phyloP scores from a whole-genome alignment of 2,888 invertebrate species.

The Muschampia plurimacula region DNA sequence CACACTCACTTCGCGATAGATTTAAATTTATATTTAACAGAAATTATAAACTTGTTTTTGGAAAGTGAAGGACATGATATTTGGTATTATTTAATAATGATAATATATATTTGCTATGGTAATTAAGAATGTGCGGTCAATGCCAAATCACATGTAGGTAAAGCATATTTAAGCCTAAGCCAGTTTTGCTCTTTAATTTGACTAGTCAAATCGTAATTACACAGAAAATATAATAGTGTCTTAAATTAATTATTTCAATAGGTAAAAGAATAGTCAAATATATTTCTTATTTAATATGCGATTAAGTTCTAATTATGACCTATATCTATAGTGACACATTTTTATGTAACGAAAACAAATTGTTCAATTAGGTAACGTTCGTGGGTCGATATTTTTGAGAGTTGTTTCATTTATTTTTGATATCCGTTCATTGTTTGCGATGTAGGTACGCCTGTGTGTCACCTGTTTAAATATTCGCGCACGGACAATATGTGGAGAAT shows the following conservation, averaged over 20 bases:
- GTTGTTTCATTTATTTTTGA: slow-evolving; percentile 20
- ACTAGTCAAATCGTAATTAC: neutral
- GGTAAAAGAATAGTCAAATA: too few species aligned
- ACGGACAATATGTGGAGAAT: slow-evolving; percentile 47
- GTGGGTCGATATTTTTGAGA: slow-evolving; percentile 8
- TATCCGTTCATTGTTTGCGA: slow-evolving; percentile 20
- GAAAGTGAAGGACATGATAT: slow-evolving; percentile 41
- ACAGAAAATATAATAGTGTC: too few species aligned
- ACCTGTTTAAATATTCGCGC: slow-evolving; percentile 47
- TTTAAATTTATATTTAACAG: slow-evolving; percentile 63
- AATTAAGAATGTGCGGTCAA: slow-evolving; percentile 10
- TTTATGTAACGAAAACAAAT: neutral
- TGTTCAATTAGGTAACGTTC: neutral
- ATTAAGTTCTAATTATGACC: neutral
- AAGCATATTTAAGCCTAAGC: neutral
- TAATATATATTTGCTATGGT: slow-evolving; percentile 7
- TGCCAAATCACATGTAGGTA: neutral
- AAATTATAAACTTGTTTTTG: slow-evolving; percentile 64
- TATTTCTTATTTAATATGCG: too few species aligned
- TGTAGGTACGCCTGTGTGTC: slow-evolving; percentile 34
- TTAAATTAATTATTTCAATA: too few species aligned
- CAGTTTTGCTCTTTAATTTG: neutral
- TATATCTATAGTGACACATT: neutral
- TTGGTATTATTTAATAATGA: slow-evolving; percentile 22
- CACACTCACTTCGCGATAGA: slow-evolving; percentile 71